Evolutionary conservation across 2,888 invertebrate species (phyloP).

Genomic region (Pachydiplax longipennis): DNA sequence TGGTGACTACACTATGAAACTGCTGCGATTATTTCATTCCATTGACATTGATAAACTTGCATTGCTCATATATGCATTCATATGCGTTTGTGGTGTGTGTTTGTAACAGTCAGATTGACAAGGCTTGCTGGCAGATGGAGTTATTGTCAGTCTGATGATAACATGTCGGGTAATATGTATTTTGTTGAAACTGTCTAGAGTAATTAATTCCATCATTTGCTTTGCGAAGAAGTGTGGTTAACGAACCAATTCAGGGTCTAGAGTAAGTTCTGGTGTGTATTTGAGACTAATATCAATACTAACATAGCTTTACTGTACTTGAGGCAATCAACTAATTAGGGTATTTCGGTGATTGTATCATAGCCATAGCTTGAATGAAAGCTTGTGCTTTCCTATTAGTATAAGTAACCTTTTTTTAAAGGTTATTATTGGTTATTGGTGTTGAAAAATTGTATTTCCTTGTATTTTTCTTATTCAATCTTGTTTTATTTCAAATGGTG

Average conservation of each 20-base stretch:
- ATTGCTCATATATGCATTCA: constrained; percentile 25
- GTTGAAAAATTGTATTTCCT: neutral
- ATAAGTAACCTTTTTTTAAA: neutral
- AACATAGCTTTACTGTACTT: neutral
- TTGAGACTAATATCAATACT: neutral
- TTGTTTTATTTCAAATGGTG: neutral
- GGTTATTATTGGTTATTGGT: neutral
- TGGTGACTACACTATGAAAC: neutral
- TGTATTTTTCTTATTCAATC: neutral
- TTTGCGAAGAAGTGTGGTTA: neutral
- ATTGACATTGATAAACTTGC: neutral
- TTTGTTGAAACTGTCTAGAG: neutral
- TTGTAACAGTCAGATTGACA: neutral
- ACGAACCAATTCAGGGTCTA: neutral
- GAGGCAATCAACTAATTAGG: neutral
- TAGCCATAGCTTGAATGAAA: neutral
- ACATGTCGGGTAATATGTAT: neutral
- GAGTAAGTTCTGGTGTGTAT: neutral
- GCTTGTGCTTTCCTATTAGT: neutral
- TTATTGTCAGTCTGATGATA: neutral
- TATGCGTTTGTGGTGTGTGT: neutral
- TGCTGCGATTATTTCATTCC: neutral
- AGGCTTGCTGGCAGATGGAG: neutral
- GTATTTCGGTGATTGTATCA: neutral
- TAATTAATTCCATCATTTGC: neutral